A percentile compares a stretch with the other conserved stretches of the same genome.
These are phyloP conservation scores for Oncopeltus fasciatus DNA, from an alignment of 1,140 invertebrate genomes.

Conservation along the genomic window DNA sequence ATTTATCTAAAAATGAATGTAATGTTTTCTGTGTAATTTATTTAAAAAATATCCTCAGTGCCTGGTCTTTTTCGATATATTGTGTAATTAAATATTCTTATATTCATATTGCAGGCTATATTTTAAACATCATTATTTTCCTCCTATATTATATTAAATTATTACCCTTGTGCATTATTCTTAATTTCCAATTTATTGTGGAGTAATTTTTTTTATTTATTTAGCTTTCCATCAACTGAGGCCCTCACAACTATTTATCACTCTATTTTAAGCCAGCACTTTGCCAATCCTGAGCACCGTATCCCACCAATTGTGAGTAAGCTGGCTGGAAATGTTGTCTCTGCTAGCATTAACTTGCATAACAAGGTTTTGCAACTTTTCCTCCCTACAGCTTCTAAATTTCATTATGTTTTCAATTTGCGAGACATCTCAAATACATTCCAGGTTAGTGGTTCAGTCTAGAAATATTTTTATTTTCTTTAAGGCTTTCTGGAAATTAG, in stretches of 20 bases:
- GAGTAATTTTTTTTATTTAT: conserved; percentile 6
- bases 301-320: conserved; percentile 44
- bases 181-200: too few relatives aligned
- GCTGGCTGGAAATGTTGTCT: conserved; percentile 48
- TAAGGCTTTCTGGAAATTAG: too few relatives aligned
- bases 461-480: not conserved
- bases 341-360: conserved; percentile 69
- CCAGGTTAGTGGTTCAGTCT: conserved; percentile 38
- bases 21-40: too few relatives aligned
- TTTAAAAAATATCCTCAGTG: too few relatives aligned
- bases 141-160: too few relatives aligned
- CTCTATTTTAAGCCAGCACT: conserved; percentile 73
- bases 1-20: too few relatives aligned
- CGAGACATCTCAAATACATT: conserved; percentile 86
- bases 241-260: conserved; percentile 79
- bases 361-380: conserved; percentile 72
- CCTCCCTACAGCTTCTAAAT: conserved; percentile 87
- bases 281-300: conserved; percentile 62
- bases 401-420: conserved; percentile 93
- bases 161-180: too few relatives aligned
- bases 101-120: too few relatives aligned
- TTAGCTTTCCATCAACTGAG: conserved; percentile 72
- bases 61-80: too few relatives aligned
- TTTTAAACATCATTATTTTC: too few relatives aligned
- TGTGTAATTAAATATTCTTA: too few relatives aligned